A percentile compares a stretch with the other conserved stretches of the same genome.
These are phyloP conservation scores for Clamator glandarius DNA, from an alignment of 2,797 vertebrate species.

Conservation along the genomic window DNA sequence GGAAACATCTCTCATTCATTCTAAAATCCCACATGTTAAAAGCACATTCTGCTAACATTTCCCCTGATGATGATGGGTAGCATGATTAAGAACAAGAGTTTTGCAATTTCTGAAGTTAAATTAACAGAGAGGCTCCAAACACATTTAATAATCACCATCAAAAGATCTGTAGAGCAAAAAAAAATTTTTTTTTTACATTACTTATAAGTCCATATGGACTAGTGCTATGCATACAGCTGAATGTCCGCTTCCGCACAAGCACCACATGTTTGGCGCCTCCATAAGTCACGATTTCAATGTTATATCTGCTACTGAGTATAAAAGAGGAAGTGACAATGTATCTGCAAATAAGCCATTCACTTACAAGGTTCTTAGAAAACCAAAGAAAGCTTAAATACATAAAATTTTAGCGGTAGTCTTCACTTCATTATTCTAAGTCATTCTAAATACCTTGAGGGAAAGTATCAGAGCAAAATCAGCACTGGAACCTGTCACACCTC, in stretches of 20 bases:
- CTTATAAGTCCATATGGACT: not conserved
- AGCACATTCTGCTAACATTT: not conserved
- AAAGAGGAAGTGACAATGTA: not conserved
- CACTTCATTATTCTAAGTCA: not conserved
- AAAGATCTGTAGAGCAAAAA: not conserved
- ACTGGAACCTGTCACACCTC: not conserved
- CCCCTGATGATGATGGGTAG: not conserved
- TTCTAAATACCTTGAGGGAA: not conserved
- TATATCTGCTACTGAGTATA: not conserved
- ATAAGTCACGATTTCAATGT: not conserved
- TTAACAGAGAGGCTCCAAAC: not conserved
- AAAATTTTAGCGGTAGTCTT: not conserved
- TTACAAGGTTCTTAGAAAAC: not conserved
- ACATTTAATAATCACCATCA: not conserved
- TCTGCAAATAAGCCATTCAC: not conserved
- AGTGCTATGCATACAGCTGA: not conserved
- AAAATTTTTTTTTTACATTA: not conserved
- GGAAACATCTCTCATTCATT: conserved; percentile 49
- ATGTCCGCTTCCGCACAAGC: not conserved
- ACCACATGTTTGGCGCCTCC: not conserved
- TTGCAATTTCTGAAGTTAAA: not conserved
- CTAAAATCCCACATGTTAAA: not conserved
- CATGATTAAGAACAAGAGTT: not conserved
- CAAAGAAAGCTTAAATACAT: not conserved
- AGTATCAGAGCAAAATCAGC: not conserved